Evolutionary conservation across 2,797 vertebrate species (phyloP), one percentile per base, ranked within the genome.

Genomic region (Triplophysa yarkandensis): DNA sequence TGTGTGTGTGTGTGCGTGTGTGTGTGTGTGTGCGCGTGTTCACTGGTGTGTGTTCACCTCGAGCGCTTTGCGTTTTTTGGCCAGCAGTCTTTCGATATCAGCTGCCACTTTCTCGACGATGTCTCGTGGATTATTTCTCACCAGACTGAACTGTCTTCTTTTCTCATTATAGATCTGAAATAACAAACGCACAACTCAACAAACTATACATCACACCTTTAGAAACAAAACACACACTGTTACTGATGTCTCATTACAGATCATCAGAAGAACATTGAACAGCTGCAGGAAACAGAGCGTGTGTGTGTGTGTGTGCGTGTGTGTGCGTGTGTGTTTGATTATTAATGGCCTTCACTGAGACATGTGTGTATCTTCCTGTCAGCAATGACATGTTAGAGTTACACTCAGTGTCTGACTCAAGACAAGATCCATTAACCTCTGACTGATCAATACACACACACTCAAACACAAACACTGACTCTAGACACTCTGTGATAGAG

Each of bases 81-180:
- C 95, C 88, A 99, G 89, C 16, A 99, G 94, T 61, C 89, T 96
- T 88, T 99, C 97, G 0, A 99, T 98, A 83, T 98, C 95, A 4
- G 93, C 94, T 0, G 97, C 95, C 19, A 98, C 98, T 77, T 95
- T 98, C 87, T 98, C 95, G 86, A 99, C 96, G 54, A 98, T 88
- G 80, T 92, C 95, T 58, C 92, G 92, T 16, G 98, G 95, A 58
- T 95, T 93, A 9, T 98, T 98, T 88, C 95, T 95, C 84, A 95
- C 92, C 27, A 98, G 87, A 81, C 93, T 96, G 74, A 98, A 99
- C 54, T 93, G 92, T 76, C 95, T 92, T 81, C 92, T 93, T 77
- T 99, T 98, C 80, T 98, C 96, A 71, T 91, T 93, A 86, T 98
- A 99, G 81, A 99, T 96, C 98, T 98, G 89, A 80, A 82, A 80